A percentile compares a stretch with the other conserved stretches of the same genome.
phyloP scores from a whole-genome alignment of 2,888 invertebrate species.

The Lithophane ornitopus region DNA sequence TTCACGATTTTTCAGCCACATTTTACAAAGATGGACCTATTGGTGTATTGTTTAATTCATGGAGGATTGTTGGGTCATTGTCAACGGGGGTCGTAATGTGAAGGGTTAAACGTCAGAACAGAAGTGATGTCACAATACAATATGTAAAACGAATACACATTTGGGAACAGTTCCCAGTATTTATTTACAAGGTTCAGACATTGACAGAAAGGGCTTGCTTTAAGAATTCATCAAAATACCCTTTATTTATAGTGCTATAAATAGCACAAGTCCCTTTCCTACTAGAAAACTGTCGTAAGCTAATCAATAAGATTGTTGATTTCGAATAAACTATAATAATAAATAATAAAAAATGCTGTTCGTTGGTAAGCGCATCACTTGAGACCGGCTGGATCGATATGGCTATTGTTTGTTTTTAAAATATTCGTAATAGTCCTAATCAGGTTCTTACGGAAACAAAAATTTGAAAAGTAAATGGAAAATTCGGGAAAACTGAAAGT shows the following conservation, averaged over 20 bases:
- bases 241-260: not conserved
- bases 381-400: too few species aligned
- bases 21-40: not conserved
- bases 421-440: too few species aligned
- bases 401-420: too few species aligned
- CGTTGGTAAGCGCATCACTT: too few species aligned
- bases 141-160: conserved; percentile 11
- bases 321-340: not conserved
- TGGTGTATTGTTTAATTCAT: not conserved
- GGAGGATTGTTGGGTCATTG: not conserved
- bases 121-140: conserved; percentile 25
- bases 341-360: not conserved
- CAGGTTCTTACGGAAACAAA: too few species aligned
- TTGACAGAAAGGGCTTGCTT: not conserved
- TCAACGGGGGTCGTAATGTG: conserved; percentile 19
- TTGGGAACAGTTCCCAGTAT: not conserved
- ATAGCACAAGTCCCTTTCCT: not conserved
- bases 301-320: not conserved
- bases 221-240: conserved; percentile 19
- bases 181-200: conserved; percentile 8
- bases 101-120: not conserved
- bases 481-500: too few species aligned
- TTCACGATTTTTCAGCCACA: not conserved
- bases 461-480: too few species aligned
- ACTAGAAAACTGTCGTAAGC: too few species aligned